These are phyloP conservation scores for Eupithecia subfuscata DNA, from an alignment of 2,888 invertebrate species.

Conservation along the genomic window DNA sequence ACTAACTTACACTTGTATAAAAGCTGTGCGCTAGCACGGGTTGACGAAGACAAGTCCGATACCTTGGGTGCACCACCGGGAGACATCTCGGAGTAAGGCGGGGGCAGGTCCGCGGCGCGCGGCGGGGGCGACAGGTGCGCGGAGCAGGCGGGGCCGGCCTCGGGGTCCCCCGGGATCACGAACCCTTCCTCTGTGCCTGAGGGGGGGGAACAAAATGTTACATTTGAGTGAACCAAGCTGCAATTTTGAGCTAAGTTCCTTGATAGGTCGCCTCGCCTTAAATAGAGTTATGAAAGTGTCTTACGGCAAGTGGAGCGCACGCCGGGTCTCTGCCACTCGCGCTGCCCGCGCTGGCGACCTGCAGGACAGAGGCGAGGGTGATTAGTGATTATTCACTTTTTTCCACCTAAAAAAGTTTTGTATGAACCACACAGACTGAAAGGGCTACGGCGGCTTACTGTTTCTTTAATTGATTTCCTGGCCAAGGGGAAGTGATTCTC, in stretches of 20 bases:
- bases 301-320: conserved; percentile 67
- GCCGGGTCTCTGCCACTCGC: conserved; percentile 24
- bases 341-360: conserved; percentile 29
- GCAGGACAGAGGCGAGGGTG: neutral
- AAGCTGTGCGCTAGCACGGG: too few relatives aligned
- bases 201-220: neutral
- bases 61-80: conserved; percentile 22
- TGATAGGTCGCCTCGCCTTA: too few relatives aligned
- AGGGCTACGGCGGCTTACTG: neutral
- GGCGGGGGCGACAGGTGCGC: neutral
- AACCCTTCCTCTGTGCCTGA: neutral
- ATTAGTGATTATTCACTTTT: neutral
- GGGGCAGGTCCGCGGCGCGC: conserved; percentile 56
- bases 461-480: neutral
- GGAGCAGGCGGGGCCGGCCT: neutral
- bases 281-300: conserved; percentile 32
- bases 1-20: too few relatives aligned
- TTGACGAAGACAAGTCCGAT: neutral
- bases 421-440: neutral
- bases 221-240: neutral
- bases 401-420: neutral
- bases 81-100: conserved; percentile 59
- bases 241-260: too few relatives aligned
- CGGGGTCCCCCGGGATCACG: neutral
- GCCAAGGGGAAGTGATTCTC: neutral